Evolutionary conservation across 2,888 invertebrate species (phyloP).

Genomic region (Pomacea canaliculata): DNA sequence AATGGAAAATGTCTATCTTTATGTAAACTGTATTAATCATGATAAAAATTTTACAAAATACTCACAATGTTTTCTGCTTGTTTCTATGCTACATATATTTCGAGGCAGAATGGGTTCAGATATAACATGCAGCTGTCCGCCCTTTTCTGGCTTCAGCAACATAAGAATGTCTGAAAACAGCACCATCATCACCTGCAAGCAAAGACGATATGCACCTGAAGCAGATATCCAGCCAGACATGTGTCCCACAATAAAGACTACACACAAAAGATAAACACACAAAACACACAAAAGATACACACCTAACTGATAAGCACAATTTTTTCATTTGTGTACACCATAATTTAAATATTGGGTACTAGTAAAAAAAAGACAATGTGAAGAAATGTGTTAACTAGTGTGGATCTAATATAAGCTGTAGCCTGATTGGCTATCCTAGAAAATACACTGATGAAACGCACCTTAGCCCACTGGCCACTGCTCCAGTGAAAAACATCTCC

Average conservation of each 20-base stretch:
- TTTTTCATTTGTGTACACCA: too few species aligned
- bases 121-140: constrained; percentile 51
- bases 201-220: neutral
- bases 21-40: neutral
- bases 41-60: neutral
- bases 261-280: too few species aligned
- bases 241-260: too few species aligned
- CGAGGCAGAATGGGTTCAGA: constrained; percentile 55
- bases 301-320: too few species aligned
- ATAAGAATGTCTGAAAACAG: constrained; percentile 63
- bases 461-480: constrained; percentile 56
- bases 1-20: neutral
- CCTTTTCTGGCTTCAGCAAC: constrained; percentile 48
- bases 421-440: too few species aligned
- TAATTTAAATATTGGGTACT: too few species aligned
- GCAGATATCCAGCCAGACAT: neutral
- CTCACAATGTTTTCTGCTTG: constrained; percentile 54
- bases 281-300: too few species aligned
- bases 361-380: too few species aligned
- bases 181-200: constrained; percentile 48
- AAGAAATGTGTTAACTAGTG: too few species aligned
- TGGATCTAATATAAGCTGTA: too few species aligned
- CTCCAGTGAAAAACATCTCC: constrained; percentile 59
- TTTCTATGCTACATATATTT: constrained; percentile 54
- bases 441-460: constrained; percentile 2